Evolutionary conservation across 2,888 invertebrate genomes (phyloP), one percentile per base, ranked within the genome.

Genomic region (Yponomeuta plumbellus): DNA sequence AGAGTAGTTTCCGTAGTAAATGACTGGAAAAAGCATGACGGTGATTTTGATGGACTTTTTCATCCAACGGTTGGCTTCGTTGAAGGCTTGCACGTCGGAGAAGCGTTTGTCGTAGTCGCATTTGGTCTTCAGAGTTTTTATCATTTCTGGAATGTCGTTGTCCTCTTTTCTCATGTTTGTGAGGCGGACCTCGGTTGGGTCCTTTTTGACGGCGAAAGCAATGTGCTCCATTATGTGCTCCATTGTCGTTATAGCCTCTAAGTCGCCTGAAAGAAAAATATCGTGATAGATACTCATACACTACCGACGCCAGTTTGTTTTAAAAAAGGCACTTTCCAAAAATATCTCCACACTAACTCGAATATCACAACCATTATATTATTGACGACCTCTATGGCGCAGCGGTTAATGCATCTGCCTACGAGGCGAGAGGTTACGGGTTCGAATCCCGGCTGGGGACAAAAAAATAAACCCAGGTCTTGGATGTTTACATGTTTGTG

Each of bases 221-320:
- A 95, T 93, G 71, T 94, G 94, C 67, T 95, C 94, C 94, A 95
- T 94, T 64, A 95, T 92, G 67, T 92, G 86, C 79, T 95, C 95
- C 57, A 92, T 91, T 71, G 92, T 83, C 1, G 91, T 88, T 0
- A 94, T 83, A 5, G 89, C 94, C 81, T 95, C 94, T 6, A 90
- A 79, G 6, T 93, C 92, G 6, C 92, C 92, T 90, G 71, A 17
- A 75, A 74, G 6, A 26, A 64, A 56, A 64, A n/a, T 5, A 6
- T 59, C 8, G 8, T 34, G 26, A 44, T n/a, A n/a, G n/a, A n/a
- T n/a, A n/a, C n/a, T 21, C 20, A 58, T 3, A 21, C 22, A n/a
- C 4, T 59, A 22, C 10, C 8, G 59, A 5, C 57, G 20, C 21
- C 5, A 11, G 39, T 39, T 11, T 39, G 39, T 5, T 39, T 39